Percentiles rank a stretch among this genome's conserved stretches.
Evolutionary conservation across 2,888 invertebrate genomes (phyloP).

Genomic region (Polydrusus pterygomalis): DNA sequence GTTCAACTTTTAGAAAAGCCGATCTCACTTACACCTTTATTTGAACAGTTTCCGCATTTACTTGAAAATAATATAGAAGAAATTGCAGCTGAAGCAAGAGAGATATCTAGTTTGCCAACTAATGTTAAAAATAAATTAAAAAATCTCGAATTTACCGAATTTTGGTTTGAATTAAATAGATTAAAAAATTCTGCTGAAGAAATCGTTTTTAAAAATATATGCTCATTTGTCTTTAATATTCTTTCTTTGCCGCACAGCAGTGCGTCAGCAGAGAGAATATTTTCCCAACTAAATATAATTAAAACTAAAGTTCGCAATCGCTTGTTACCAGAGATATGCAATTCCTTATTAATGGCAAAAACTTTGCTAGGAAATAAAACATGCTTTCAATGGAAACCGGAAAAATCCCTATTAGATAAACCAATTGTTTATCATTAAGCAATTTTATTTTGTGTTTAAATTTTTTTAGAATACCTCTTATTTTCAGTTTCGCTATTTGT

Average conservation of each 20-base stretch:
- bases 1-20: conserved; percentile 1
- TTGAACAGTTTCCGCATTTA: conserved; percentile 1
- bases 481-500: too few relatives aligned
- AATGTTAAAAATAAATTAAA: conserved; percentile 1
- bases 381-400: too few relatives aligned
- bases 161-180: conserved; percentile 25
- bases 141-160: too few relatives aligned
- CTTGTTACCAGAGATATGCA: background rate
- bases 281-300: background rate
- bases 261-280: background rate
- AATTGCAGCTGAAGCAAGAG: background rate
- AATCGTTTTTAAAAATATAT: conserved; percentile 5
- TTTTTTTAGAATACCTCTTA: too few relatives aligned
- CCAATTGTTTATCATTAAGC: too few relatives aligned
- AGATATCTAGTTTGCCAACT: conserved; percentile 2
- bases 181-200: conserved; percentile 21
- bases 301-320: background rate
- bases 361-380: too few relatives aligned
- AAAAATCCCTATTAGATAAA: too few relatives aligned
- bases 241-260: conserved; percentile 6
- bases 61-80: background rate
- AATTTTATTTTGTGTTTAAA: too few relatives aligned
- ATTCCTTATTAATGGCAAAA: background rate
- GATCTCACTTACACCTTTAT: background rate
- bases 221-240: conserved; percentile 6